phyloP scores from a whole-genome alignment of 37 sponge, comb jelly and placozoan species.

The Cladorhizidae sp. region DNA sequence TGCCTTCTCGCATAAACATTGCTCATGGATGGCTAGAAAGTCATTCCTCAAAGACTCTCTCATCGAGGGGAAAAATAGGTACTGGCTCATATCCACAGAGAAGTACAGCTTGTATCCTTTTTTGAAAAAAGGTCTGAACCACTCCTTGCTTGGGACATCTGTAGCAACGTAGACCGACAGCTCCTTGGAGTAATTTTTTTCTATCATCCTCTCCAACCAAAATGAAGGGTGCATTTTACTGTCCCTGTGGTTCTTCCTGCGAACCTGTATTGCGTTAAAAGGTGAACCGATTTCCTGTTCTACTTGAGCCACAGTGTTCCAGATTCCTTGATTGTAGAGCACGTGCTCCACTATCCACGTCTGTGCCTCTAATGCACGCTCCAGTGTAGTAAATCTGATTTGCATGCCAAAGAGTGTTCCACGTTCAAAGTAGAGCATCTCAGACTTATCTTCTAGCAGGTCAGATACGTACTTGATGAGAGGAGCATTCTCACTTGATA shows the following conservation, averaged over 20 bases:
- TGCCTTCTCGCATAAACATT: constrained; percentile 67
- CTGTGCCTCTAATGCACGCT: constrained; percentile 55
- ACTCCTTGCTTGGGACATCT: constrained; percentile 47
- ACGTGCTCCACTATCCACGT: constrained; percentile 48
- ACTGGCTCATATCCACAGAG: constrained; percentile 37
- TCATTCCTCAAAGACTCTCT: constrained; percentile 37
- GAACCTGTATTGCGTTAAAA: constrained; percentile 86
- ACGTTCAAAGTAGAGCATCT: constrained; percentile 85
- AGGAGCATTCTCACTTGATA: neutral
- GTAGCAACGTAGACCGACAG: constrained; percentile 83
- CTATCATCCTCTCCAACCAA: constrained; percentile 65
- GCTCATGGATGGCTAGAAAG: constrained; percentile 76
- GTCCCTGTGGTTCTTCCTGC: constrained; percentile 59
- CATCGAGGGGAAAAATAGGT: constrained; percentile 31
- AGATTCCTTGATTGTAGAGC: constrained; percentile 21
- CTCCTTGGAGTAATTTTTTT: constrained; percentile 22
- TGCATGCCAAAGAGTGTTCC: constrained; percentile 86
- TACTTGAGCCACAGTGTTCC: constrained; percentile 22
- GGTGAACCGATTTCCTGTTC: constrained; percentile 17
- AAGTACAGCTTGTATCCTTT: constrained; percentile 65
- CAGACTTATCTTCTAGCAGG: constrained; percentile 37
- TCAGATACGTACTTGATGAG: constrained; percentile 62
- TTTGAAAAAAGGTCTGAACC: constrained; percentile 54
- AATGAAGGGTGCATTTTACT: constrained; percentile 26
- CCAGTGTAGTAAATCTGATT: constrained; percentile 57